Conservation (phyloP, 2,797 vertebrate species). For the Austrolebias charrua region DNA sequence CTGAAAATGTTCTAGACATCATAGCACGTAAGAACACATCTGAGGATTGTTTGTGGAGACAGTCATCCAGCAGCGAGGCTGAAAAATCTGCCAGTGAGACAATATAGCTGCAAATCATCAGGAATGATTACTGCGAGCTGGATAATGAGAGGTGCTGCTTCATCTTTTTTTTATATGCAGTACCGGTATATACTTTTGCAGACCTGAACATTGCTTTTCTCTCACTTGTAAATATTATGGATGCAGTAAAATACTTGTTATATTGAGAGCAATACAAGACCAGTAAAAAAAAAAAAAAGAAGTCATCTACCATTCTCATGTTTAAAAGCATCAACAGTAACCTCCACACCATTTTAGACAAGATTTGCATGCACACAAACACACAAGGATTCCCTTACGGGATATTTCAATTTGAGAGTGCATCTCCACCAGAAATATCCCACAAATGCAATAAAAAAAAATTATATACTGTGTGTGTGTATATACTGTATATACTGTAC, state of each 20-base stretch:
- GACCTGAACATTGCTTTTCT: background rate
- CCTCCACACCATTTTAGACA: background rate
- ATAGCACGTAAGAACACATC: background rate
- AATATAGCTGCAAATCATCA: background rate
- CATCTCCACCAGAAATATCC: background rate
- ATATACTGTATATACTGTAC: too few species aligned
- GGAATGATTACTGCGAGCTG: background rate
- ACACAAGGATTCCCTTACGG: too few species aligned
- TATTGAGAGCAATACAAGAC: background rate
- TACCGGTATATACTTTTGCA: conserved; percentile 1
- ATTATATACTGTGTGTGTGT: too few species aligned
- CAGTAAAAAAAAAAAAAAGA: too few species aligned
- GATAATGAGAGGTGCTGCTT: background rate
- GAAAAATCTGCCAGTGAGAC: background rate
- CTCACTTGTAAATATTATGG: background rate
- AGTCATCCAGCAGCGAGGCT: background rate
- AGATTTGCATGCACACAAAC: too few species aligned
- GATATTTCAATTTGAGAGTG: background rate
- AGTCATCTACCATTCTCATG: background rate
- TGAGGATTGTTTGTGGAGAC: background rate
- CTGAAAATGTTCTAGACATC: background rate
- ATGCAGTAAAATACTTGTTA: background rate
- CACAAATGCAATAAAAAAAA: too few species aligned
- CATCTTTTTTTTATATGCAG: background rate
- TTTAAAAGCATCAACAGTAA: background rate